A percentile compares a stretch with the other conserved stretches of the same genome.
Evolutionary conservation across 2,113 vertebrate species (phyloP).

Genomic region (Equus przewalskii): DNA sequence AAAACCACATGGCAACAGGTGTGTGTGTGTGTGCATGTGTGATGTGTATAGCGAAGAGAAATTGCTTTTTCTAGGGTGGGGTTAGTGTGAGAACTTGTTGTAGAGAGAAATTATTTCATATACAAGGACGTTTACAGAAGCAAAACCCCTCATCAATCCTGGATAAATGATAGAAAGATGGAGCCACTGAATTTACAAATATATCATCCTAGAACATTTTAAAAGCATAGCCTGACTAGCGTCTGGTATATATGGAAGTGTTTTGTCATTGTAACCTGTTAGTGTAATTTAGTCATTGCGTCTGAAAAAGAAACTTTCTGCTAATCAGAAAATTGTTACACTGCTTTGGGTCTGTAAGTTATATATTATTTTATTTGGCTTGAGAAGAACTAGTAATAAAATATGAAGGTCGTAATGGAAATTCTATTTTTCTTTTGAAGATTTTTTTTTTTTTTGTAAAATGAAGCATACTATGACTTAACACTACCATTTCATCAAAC

Average conservation of each 20-base stretch:
- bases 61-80: conserved; percentile 35
- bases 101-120: conserved; percentile 50
- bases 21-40: conserved; percentile 80
- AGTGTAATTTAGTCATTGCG: conserved; percentile 45
- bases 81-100: conserved; percentile 60
- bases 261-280: conserved; percentile 64
- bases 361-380: conserved; percentile 61
- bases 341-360: conserved; percentile 59
- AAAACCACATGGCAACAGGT: conserved; percentile 97
- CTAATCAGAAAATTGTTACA: conserved; percentile 58
- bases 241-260: conserved; percentile 16
- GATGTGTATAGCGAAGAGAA: conserved; percentile 48
- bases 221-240: conserved; percentile 45
- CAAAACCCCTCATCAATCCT: conserved; percentile 1
- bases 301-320: neutral
- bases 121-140: conserved; percentile 58
- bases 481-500: neutral
- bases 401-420: conserved; percentile 59
- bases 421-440: conserved; percentile 60
- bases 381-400: conserved; percentile 76
- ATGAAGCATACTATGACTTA: conserved; percentile 13
- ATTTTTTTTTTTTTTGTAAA: neutral
- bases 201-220: conserved; percentile 70
- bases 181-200: conserved; percentile 63
- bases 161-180: conserved; percentile 72